Percentiles rank a stretch among this genome's conserved stretches.
phyloP scores from a whole-genome alignment of 2,888 invertebrate genomes.

The Lepas anatifera region DNA sequence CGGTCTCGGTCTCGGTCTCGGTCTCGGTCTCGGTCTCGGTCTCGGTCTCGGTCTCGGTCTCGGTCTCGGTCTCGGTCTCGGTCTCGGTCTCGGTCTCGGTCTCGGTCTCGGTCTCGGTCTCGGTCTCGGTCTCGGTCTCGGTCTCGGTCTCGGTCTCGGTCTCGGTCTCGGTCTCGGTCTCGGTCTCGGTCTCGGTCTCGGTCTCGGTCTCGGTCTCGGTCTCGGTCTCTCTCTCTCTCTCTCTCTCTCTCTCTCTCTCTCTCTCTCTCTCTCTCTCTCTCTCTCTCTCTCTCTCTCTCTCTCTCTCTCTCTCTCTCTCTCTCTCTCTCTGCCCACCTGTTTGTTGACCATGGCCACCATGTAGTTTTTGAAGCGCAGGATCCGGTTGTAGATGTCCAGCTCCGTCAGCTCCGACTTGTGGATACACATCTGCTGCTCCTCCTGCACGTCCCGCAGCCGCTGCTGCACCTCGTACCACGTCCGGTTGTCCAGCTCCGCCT shows the following conservation, averaged over 20 bases:
- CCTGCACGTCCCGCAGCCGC: conserved; percentile 62
- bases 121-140: too few species aligned
- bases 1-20: too few species aligned
- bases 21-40: too few species aligned
- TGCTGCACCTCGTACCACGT: conserved; percentile 90
- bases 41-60: too few species aligned
- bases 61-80: too few species aligned
- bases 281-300: conserved; percentile 3
- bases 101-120: too few species aligned
- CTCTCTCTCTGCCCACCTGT: conserved; percentile 17
- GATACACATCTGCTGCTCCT: conserved; percentile 93
- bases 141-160: too few species aligned
- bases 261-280: background rate
- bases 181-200: too few species aligned
- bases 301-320: conserved; percentile 3
- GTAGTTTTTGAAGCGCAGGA: conserved; percentile 91
- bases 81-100: too few species aligned
- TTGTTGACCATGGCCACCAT: conserved; percentile 97
- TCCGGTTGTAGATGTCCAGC: conserved; percentile 93
- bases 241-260: background rate
- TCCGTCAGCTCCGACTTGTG: conserved; percentile 90
- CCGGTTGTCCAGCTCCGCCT: conserved; percentile 60
- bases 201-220: background rate
- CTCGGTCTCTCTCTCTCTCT: background rate
- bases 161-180: too few species aligned